Evolutionary conservation across 2,797 vertebrate species (phyloP), one percentile per base, ranked within the genome.

Genomic region (Melanotaenia nigrans): DNA sequence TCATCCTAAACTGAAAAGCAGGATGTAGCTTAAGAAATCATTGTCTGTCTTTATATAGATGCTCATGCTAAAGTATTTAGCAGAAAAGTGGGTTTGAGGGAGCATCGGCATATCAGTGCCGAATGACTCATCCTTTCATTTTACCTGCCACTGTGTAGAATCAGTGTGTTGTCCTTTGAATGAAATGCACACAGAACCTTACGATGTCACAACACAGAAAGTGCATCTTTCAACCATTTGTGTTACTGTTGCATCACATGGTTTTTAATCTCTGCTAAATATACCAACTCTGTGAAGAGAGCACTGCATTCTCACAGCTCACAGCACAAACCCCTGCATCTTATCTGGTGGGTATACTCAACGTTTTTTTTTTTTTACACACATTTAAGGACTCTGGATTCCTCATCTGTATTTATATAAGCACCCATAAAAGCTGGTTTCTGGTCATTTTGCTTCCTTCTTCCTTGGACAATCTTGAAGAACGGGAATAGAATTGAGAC

Each of bases 401-500:
- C 57, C 83, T 88, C 83, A 88, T 92, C 87, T 93, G 86, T 88
- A 89, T 92, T 92, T 90, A 85, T 89, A 85, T 87, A 90, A 90
- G 87, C 79, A 78, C 28, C 79, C 84, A 86, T 85, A 84, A 92
- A 92, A 85, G 85, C 85, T 79, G 83, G 65, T 77, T 85, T 86
- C 78, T 85, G 68, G 62, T 80, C 68, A 61, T 85, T 88, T 61
- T 79, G 57, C 87, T 71, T 76, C 65, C 64, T 66, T 79, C 73
- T 85, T 86, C 80, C 82, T 83, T 87, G 84, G 87, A 90, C 88
- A 86, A 79, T 92, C 64, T 89, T 75, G 77, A 84, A 81, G 85
- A 92, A 90, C 81, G 76, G 88, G 85, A 90, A 89, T 85, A 85
- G 86, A 88, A 90, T 83, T 92, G 82, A 91, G 85, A 89, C 68